phyloP scores from a whole-genome alignment of 2,113 vertebrate species.

The Dipodomys stephensi region DNA sequence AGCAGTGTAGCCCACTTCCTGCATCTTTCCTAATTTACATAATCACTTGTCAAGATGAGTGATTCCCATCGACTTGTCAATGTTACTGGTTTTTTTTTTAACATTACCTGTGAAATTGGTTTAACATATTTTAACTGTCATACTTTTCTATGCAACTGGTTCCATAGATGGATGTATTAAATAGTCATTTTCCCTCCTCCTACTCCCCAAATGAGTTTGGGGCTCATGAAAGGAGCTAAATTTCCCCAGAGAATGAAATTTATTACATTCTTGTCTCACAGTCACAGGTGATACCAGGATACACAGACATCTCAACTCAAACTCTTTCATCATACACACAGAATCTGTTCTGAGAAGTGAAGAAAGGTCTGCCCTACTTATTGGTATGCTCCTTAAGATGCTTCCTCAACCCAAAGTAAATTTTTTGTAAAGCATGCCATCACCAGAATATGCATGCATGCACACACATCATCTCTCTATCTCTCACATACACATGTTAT shows the following conservation, averaged over 20 bases:
- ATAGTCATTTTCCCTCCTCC: slow-evolving; percentile 40
- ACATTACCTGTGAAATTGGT: slow-evolving; percentile 74
- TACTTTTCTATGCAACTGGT: slow-evolving; percentile 61
- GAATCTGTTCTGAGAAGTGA: background rate
- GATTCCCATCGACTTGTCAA: slow-evolving; percentile 78
- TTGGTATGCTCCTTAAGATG: background rate
- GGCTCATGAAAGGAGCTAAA: slow-evolving; percentile 62
- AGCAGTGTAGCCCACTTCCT: slow-evolving; percentile 26
- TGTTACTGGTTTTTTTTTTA: slow-evolving; percentile 63
- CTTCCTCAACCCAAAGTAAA: background rate
- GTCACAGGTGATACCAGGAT: slow-evolving; percentile 36
- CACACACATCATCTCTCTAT: background rate
- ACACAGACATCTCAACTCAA: background rate
- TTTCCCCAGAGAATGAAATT: slow-evolving; percentile 66
- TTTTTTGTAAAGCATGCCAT: background rate
- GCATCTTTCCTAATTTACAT: slow-evolving; percentile 73
- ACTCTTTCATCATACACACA: background rate
- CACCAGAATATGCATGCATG: background rate
- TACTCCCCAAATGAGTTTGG: slow-evolving; percentile 41
- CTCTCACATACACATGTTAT: background rate
- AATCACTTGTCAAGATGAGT: slow-evolving; percentile 81
- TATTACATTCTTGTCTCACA: slow-evolving; percentile 58
- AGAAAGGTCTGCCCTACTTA: background rate
- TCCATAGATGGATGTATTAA: slow-evolving; percentile 20
- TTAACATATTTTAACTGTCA: slow-evolving; percentile 77